phyloP scores from a whole-genome alignment of 2,797 vertebrate species.

The Vireo griseus region DNA sequence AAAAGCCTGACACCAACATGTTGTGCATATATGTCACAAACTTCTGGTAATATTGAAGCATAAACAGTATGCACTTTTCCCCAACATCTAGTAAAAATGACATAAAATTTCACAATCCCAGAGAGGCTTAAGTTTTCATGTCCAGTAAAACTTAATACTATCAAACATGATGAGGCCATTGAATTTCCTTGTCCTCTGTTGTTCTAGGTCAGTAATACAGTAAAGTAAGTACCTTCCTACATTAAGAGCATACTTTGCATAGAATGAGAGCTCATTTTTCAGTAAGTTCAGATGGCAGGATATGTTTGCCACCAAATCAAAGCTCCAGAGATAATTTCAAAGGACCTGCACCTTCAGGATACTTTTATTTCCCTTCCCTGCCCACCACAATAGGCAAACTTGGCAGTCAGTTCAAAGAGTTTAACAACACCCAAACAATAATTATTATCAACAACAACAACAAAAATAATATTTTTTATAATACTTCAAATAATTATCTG shows the following conservation, averaged over 20 bases:
- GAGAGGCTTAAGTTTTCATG: neutral
- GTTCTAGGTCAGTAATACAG: neutral
- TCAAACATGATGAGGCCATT: neutral
- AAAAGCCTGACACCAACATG: neutral
- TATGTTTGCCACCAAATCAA: neutral
- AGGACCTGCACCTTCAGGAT: neutral
- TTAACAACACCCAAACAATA: neutral
- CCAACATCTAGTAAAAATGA: neutral
- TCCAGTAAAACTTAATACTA: neutral
- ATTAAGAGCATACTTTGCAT: neutral
- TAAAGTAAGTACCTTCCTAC: neutral
- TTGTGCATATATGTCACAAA: neutral
- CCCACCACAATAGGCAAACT: fast-evolving
- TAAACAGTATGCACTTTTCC: neutral
- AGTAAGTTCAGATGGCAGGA: neutral
- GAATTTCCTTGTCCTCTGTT: neutral
- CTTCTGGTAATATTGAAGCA: neutral
- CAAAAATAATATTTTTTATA: neutral
- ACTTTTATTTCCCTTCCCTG: neutral
- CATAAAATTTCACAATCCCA: neutral
- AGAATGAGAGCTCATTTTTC: neutral
- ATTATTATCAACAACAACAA: neutral
- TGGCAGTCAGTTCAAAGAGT: conserved; percentile 4
- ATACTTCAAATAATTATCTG: neutral
- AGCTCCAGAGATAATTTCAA: conserved; percentile 7